phyloP scores from a whole-genome alignment of 2,113 vertebrate species.

The Numida meleagris region DNA sequence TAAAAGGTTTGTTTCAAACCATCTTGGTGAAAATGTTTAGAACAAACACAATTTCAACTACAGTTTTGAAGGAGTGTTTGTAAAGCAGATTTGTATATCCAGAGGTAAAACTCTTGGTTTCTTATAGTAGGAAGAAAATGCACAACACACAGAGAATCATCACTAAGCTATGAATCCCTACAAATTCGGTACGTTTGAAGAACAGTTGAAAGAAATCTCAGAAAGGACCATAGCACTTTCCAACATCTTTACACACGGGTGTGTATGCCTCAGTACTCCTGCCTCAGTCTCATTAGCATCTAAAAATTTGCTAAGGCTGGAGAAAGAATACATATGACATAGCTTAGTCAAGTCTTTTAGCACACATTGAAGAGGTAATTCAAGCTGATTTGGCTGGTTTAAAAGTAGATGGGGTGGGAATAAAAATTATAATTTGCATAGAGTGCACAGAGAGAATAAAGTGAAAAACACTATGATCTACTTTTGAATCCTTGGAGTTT shows the following conservation, averaged over 20 bases:
- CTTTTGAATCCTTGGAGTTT: neutral
- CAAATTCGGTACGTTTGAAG: neutral
- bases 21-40: neutral
- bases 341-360: neutral
- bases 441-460: neutral
- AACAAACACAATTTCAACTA: neutral
- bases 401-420: neutral
- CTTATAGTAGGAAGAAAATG: neutral
- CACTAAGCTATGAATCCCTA: neutral
- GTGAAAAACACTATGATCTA: neutral
- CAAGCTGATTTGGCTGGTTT: neutral
- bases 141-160: neutral
- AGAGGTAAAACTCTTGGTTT: neutral
- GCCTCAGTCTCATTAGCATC: neutral
- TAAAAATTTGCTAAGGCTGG: neutral
- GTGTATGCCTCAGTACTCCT: rapidly evolving
- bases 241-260: neutral
- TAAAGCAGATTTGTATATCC: neutral
- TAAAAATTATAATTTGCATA: neutral
- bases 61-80: neutral
- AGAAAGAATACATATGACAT: rapidly evolving
- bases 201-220: neutral
- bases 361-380: neutral
- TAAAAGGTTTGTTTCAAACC: neutral
- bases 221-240: neutral